A percentile compares a stretch with the other conserved stretches of the same genome.
Conservation (phyloP, 2,113 vertebrate species). For the Pteronura brasiliensis region DNA sequence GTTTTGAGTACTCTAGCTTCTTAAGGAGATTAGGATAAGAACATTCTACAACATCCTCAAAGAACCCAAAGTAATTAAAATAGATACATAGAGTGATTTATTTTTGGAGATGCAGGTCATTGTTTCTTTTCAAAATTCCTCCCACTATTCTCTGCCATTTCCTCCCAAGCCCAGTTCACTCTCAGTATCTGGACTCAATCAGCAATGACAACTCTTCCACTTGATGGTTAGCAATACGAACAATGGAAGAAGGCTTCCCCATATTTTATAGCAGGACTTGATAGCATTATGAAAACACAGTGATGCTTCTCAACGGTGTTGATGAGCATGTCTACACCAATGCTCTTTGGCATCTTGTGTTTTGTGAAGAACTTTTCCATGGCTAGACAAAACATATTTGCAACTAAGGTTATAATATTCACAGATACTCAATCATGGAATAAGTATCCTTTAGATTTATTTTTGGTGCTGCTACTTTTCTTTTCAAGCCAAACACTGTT, state of each 20-base stretch:
- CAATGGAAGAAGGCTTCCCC: not conserved
- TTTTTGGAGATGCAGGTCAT: not conserved
- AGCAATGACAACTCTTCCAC: not conserved
- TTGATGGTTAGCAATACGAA: not conserved
- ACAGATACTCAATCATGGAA: not conserved
- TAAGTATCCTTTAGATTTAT: not conserved
- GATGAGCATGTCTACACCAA: not conserved
- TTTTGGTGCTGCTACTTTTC: not conserved
- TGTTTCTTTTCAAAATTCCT: not conserved
- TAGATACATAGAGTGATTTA: not conserved
- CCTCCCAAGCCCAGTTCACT: not conserved
- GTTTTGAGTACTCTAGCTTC: not conserved
- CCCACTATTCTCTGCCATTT: not conserved
- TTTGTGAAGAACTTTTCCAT: not conserved
- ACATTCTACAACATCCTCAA: not conserved
- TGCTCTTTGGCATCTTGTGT: not conserved
- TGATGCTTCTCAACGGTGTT: fast-evolving
- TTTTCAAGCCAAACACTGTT: not conserved
- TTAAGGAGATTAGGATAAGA: not conserved
- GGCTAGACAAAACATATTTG: not conserved
- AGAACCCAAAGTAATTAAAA: not conserved
- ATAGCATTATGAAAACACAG: not conserved
- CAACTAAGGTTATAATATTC: not conserved
- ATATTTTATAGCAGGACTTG: not conserved
- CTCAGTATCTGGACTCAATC: not conserved